A percentile compares a stretch with the other conserved stretches of the same genome.
phyloP scores from a whole-genome alignment of 2,888 invertebrate species.

The Tolmerus cingulatus region DNA sequence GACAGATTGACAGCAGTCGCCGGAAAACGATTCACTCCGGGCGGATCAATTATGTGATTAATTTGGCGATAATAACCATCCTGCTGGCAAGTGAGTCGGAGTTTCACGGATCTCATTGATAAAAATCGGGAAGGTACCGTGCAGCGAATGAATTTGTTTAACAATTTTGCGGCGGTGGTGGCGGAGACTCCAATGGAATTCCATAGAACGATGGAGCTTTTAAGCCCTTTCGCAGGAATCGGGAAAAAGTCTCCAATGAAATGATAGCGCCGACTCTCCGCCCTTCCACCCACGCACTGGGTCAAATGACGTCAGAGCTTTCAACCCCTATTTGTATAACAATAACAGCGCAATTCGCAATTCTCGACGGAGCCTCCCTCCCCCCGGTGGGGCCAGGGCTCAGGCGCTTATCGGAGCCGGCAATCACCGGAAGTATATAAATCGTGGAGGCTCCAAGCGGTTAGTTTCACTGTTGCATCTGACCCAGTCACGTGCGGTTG shows the following conservation, averaged over 20 bases:
- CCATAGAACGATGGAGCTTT: neutral
- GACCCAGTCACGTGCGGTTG: conserved; percentile 47
- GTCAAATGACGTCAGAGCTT: conserved; percentile 39
- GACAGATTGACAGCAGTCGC: neutral
- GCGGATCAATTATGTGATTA: neutral
- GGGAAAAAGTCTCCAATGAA: neutral
- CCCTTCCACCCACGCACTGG: conserved; percentile 21
- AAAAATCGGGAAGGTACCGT: neutral
- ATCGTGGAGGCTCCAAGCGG: conserved; percentile 35
- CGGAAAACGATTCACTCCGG: neutral
- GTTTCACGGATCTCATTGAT: neutral
- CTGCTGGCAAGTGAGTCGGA: neutral
- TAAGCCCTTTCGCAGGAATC: neutral
- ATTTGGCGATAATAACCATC: neutral
- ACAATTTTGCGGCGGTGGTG: neutral
- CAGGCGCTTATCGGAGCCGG: conserved; percentile 27
- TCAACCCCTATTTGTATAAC: conserved; percentile 39
- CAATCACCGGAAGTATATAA: conserved; percentile 47
- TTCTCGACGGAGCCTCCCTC: neutral
- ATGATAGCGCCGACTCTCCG: conserved; percentile 22
- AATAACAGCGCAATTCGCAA: neutral
- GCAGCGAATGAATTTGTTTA: neutral
- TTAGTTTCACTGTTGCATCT: conserved; percentile 49
- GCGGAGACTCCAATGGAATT: neutral
- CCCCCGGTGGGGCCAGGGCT: neutral